These are phyloP conservation scores for Agrypnia vestita DNA, from an alignment of 1,140 invertebrate species.

Conservation along the genomic window DNA sequence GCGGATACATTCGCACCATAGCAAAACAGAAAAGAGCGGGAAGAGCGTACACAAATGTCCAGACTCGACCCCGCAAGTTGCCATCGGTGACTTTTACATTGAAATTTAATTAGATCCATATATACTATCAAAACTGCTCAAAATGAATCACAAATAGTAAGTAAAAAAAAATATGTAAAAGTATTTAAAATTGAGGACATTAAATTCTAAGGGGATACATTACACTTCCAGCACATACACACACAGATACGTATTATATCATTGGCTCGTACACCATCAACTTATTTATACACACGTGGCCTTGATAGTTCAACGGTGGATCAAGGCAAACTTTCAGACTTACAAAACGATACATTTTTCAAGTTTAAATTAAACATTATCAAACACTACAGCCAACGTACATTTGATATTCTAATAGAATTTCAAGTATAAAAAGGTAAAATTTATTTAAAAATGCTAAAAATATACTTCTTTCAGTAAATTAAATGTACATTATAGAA, in stretches of 20 bases:
- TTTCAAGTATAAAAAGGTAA: slow-evolving; percentile 11
- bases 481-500: slow-evolving; percentile 6
- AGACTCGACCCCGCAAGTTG: too few relatives aligned
- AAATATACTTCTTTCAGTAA: not conserved
- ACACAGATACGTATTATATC: slow-evolving; percentile 29
- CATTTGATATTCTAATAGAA: slow-evolving; percentile 24
- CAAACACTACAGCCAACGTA: not conserved
- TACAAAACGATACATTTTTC: slow-evolving; percentile 40
- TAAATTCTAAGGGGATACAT: slow-evolving; percentile 33
- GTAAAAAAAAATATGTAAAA: slow-evolving; percentile 45
- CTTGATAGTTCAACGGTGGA: slow-evolving; percentile 40
- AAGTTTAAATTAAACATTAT: slow-evolving; percentile 11
- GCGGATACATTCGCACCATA: too few relatives aligned
- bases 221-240: slow-evolving; percentile 45
- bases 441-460: slow-evolving; percentile 1
- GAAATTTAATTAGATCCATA: too few relatives aligned
- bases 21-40: too few relatives aligned
- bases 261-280: slow-evolving; percentile 30
- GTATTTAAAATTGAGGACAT: slow-evolving; percentile 20
- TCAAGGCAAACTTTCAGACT: slow-evolving; percentile 50
- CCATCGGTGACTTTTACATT: too few relatives aligned
- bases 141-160: slow-evolving; percentile 13
- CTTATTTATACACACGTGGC: slow-evolving; percentile 42
- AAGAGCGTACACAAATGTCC: too few relatives aligned
- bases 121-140: not conserved